Evolutionary conservation across 23 tunicate genomes (phyloP).

Genomic region (Halocynthia roretzi): DNA sequence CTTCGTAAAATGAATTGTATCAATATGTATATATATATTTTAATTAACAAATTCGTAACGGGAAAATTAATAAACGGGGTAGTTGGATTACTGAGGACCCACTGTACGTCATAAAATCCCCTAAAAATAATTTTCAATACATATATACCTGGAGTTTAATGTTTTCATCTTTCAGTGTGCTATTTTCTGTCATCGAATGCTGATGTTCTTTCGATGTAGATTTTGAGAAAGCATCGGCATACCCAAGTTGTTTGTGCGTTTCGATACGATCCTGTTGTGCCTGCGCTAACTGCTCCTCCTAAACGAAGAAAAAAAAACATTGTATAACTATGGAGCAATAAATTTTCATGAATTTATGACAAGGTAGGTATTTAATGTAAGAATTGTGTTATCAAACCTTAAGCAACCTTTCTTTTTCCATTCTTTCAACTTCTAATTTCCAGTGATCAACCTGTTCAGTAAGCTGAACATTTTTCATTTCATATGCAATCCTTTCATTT

Average conservation of each 20-base stretch:
- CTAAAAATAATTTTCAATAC: too few species aligned
- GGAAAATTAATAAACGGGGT: too few species aligned
- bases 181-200: conserved; percentile 37
- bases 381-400: conserved; percentile 24
- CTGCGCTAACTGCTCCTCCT: conserved; percentile 70
- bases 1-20: too few species aligned
- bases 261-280: conserved; percentile 92
- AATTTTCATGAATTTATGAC: not conserved
- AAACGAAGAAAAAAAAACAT: not conserved
- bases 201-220: conserved; percentile 42
- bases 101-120: too few species aligned
- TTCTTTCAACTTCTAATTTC: conserved; percentile 46
- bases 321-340: not conserved
- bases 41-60: too few species aligned
- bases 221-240: conserved; percentile 62
- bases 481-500: conserved; percentile 70
- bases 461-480: conserved; percentile 48
- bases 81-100: too few species aligned
- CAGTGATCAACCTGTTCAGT: conserved; percentile 58
- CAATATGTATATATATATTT: too few species aligned
- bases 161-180: conserved; percentile 22
- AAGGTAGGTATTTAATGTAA: not conserved
- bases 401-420: conserved; percentile 39
- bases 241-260: conserved; percentile 58
- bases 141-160: conserved; percentile 16